Conservation (phyloP, 2,888 invertebrate genomes). For the Mayetiola destructor region DNA sequence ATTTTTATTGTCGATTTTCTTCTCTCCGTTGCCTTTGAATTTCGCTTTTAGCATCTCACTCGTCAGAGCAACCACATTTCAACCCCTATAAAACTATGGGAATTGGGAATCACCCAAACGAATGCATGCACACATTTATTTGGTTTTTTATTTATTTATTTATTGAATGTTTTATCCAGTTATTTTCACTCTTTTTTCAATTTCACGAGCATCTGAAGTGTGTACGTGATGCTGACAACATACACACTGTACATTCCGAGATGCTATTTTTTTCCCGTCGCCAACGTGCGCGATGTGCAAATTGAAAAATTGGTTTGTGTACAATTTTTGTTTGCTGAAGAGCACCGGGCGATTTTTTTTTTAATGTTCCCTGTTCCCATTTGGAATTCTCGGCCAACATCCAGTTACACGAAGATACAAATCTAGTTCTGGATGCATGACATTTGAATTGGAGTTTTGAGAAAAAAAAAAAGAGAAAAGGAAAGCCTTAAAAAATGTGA, state of each 20-base stretch:
- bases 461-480: not conserved
- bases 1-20: not conserved
- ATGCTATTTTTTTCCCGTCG: constrained; percentile 9
- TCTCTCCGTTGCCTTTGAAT: not conserved
- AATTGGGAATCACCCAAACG: not conserved
- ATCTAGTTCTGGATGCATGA: not conserved
- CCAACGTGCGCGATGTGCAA: constrained; percentile 12
- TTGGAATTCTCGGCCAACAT: not conserved
- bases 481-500: not conserved
- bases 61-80: too few species aligned
- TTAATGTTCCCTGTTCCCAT: not conserved
- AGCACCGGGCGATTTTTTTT: not conserved
- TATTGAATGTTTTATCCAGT: constrained; percentile 6
- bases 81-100: too few species aligned
- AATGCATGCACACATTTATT: constrained; percentile 6
- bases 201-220: not conserved
- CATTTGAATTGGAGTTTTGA: not conserved
- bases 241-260: not conserved
- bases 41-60: too few species aligned
- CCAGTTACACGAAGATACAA: not conserved
- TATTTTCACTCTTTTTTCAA: not conserved
- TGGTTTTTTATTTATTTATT: constrained; percentile 11
- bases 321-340: constrained; percentile 6
- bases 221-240: constrained; percentile 1
- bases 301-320: constrained; percentile 12